Evolutionary conservation across 2,113 vertebrate genomes (phyloP), one percentile per base, ranked within the genome.

Genomic region (Bubo bubo): DNA sequence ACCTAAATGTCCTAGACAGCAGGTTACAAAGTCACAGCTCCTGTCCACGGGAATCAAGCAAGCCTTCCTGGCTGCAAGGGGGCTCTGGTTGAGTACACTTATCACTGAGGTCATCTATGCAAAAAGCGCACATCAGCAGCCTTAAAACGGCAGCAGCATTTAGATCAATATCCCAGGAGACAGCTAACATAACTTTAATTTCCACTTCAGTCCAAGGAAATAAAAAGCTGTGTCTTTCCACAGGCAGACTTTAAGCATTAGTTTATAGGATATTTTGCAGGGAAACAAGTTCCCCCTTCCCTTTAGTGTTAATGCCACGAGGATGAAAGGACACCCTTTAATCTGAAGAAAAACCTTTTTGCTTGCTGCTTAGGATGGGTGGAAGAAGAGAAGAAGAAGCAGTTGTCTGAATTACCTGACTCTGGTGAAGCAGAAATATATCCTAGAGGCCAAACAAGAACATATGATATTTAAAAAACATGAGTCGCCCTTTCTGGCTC

Each of bases 151-250:
- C 66, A 59, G 68, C 55, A 55, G 30, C 23, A 60, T 23, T 90
- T 84, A 79, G 79, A 95, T 95, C 87, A 93, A 90, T 91, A 93
- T 27, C 77, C 43, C 92, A 60, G 74, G 84, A 96, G 91, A 93
- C 74, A 88, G 77, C 49, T 82, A 91, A 82, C 70, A 75, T 79
- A 56, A 62, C 89, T 96, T 86, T 67, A 91, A 91, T 93, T 96
- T 96, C 91, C 76, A 91, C 47, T 59, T 93, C 68, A 71, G 72
- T 49, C 83, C 41, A 15, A 77, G 64, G 83, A 88, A 95, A 94
- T 94, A 84, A 91, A 94, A 66, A 66, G n/a, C 41, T 24, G 22
- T 59, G 68, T 67, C 86, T 74, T 91, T 86, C 76, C 72, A 77
- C 55, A 63, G 47, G 10, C 55, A 43, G 73, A 55, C 22, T 81